These are phyloP conservation scores for Macaria liturata DNA, from an alignment of 2,888 invertebrate species.

Conservation along the genomic window DNA sequence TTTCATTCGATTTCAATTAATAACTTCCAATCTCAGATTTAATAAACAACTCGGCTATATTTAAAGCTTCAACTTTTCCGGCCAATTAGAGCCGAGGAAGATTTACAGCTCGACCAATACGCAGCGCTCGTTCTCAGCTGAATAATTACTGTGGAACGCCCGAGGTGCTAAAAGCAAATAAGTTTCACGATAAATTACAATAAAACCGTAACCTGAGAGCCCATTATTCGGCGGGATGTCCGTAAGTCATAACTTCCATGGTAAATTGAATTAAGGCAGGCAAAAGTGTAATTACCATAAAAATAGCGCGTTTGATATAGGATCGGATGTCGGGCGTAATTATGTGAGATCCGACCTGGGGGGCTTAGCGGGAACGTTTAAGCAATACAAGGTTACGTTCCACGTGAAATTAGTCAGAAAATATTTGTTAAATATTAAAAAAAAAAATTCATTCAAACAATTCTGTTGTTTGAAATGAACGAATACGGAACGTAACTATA, in stretches of 20 bases:
- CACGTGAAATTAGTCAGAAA: too few relatives aligned
- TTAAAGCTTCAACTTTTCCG: conserved; percentile 32
- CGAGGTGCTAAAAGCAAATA: conserved; percentile 52
- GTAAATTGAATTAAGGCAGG: conserved; percentile 72
- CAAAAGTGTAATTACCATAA: conserved; percentile 77
- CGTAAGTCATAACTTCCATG: conserved; percentile 56
- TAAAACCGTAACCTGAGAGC: conserved; percentile 52
- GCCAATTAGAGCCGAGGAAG: conserved; percentile 36
- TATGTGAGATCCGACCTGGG: conserved; percentile 57
- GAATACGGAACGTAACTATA: too few relatives aligned
- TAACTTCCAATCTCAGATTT: conserved; percentile 21
- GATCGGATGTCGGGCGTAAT: conserved; percentile 46
- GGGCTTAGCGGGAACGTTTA: conserved; percentile 7
- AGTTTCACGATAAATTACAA: conserved; percentile 58
- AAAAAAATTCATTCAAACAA: too few relatives aligned
- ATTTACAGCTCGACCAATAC: conserved; percentile 47
- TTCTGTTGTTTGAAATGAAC: too few relatives aligned
- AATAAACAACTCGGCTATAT: conserved; percentile 27
- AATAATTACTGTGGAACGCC: conserved; percentile 48
- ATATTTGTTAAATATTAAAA: too few relatives aligned
- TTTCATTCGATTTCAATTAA: conserved; percentile 23
- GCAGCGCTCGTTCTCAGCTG: conserved; percentile 43
- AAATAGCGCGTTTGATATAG: conserved; percentile 56
- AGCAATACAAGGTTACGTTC: too few relatives aligned
- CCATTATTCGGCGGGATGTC: conserved; percentile 50